These are phyloP conservation scores for Gymnarchus niloticus DNA, from an alignment of 2,113 vertebrate species.

Conservation along the genomic window DNA sequence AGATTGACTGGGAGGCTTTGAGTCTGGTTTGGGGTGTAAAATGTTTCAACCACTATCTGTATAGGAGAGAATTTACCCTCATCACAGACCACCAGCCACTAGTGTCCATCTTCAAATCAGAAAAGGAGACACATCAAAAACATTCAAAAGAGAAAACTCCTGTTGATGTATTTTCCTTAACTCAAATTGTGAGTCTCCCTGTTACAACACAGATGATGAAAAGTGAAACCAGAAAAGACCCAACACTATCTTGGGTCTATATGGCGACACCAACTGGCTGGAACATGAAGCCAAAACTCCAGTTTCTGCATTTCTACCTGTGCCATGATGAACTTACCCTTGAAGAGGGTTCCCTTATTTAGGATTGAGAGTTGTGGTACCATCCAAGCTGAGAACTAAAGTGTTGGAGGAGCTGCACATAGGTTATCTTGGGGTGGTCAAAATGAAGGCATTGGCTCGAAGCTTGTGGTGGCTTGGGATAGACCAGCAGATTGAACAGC, in stretches of 20 bases:
- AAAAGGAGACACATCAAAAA: neutral
- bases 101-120: neutral
- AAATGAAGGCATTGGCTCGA: constrained; percentile 21
- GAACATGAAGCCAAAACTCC: neutral
- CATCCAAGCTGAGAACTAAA: neutral
- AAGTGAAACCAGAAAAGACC: constrained; percentile 18
- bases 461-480: constrained; percentile 5
- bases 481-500: neutral
- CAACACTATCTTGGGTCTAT: neutral
- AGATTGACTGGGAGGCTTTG: neutral
- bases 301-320: neutral
- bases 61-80: neutral
- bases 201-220: neutral
- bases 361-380: neutral
- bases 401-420: constrained; percentile 13
- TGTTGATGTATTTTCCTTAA: constrained; percentile 8
- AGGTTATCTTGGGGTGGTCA: constrained; percentile 8
- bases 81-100: constrained; percentile 12
- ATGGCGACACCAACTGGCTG: neutral
- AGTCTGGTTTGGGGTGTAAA: neutral
- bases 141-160: neutral
- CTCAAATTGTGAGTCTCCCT: neutral
- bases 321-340: neutral
- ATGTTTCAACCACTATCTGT: neutral
- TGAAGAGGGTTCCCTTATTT: neutral